Conservation (phyloP, 2,113 vertebrate genomes). For the Aythya baeri region DNA sequence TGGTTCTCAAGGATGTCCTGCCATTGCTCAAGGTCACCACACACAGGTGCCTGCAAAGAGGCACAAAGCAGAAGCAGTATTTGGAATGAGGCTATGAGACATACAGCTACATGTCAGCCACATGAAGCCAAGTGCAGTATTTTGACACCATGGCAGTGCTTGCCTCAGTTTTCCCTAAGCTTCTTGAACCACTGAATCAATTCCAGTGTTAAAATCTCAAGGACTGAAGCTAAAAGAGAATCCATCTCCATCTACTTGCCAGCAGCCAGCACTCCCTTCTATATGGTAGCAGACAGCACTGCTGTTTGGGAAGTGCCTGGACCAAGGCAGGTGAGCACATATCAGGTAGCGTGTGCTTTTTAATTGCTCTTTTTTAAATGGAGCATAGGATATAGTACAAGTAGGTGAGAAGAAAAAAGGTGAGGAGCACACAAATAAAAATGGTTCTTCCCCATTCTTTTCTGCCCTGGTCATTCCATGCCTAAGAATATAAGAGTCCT, state of each 20-base stretch:
- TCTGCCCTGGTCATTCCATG: background rate
- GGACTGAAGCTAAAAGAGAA: background rate
- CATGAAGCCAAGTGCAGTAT: background rate
- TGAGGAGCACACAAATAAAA: background rate
- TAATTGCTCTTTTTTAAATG: background rate
- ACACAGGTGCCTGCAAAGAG: background rate
- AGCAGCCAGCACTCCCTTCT: background rate
- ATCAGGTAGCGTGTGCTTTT: background rate
- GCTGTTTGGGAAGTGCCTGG: background rate
- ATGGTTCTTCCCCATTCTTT: background rate
- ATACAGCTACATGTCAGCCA: background rate
- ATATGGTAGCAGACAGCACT: background rate
- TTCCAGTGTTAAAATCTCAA: background rate
- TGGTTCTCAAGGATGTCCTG: background rate
- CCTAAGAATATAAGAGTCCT: background rate
- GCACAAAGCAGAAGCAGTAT: background rate
- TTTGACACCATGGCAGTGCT: background rate
- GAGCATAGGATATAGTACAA: background rate
- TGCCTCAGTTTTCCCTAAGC: background rate
- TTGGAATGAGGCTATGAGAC: background rate
- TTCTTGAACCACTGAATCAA: background rate
- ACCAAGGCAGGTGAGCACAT: background rate
- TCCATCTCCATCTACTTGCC: background rate
- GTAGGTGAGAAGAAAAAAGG: background rate
- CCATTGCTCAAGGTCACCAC: background rate